phyloP scores from a whole-genome alignment of 2,113 vertebrate species.

The Rallus limicola region DNA sequence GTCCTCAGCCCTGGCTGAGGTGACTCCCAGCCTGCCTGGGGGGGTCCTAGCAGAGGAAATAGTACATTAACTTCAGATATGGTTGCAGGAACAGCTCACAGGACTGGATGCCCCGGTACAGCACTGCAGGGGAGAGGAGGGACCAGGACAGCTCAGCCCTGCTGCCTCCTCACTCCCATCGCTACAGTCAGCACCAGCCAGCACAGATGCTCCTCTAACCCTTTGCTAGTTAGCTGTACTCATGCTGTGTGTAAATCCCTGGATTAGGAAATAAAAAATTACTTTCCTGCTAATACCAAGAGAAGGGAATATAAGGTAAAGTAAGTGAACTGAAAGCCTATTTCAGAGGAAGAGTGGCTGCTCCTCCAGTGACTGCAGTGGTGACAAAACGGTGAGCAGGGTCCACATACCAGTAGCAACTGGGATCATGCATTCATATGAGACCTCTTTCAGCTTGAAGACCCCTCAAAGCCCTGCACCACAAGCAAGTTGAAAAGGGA shows the following conservation, averaged over 20 bases:
- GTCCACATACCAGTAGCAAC: fast-evolving
- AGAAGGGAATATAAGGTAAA: background rate
- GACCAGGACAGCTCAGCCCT: background rate
- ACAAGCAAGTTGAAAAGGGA: background rate
- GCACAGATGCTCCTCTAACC: background rate
- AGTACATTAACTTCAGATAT: background rate
- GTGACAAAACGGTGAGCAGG: background rate
- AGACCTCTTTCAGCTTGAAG: background rate
- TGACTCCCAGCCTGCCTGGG: background rate
- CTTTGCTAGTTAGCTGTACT: background rate
- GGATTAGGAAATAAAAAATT: background rate
- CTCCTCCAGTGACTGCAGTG: too few species aligned
- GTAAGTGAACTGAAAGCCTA: background rate
- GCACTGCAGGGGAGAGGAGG: background rate
- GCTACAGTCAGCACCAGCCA: background rate
- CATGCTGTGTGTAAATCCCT: background rate
- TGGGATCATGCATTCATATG: background rate
- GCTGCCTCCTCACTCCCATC: fast-evolving
- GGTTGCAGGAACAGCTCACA: background rate
- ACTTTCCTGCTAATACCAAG: background rate
- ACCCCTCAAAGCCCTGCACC: fast-evolving
- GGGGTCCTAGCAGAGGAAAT: background rate
- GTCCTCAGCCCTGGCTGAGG: background rate
- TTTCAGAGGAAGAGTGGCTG: background rate
- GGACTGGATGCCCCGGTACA: background rate